Percentiles rank a stretch among this genome's conserved stretches.
phyloP scores from a whole-genome alignment of 2,113 vertebrate genomes.

The Odocoileus virginianus region DNA sequence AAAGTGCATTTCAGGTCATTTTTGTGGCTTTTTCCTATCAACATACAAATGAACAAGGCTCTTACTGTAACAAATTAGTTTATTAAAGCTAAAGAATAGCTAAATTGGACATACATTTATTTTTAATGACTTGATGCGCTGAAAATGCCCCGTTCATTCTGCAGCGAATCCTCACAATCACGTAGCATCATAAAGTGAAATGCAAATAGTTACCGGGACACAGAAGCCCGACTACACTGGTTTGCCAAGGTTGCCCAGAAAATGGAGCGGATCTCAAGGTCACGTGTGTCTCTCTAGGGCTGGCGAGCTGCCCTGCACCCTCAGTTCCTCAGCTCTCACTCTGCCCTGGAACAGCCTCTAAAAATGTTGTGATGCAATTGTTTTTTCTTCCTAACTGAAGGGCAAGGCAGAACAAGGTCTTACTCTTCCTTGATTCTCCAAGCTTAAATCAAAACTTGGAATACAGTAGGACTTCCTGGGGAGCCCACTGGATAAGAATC shows the following conservation, averaged over 20 bases:
- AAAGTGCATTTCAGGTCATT: slow-evolving; percentile 61
- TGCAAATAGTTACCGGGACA: background rate
- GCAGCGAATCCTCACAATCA: background rate
- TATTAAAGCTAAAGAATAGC: slow-evolving; percentile 21
- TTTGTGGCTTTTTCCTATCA: background rate
- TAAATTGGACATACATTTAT: slow-evolving; percentile 44
- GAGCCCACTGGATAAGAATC: background rate
- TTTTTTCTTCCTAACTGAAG: background rate
- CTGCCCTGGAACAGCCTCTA: background rate
- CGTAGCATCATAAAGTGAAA: background rate
- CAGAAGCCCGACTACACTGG: background rate
- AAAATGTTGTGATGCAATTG: background rate
- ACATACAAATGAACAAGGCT: slow-evolving; percentile 31
- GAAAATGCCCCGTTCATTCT: slow-evolving; percentile 2
- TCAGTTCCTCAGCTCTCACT: background rate
- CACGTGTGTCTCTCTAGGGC: too few species aligned
- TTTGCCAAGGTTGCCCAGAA: background rate
- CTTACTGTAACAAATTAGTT: background rate
- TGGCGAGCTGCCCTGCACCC: background rate
- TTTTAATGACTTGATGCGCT: slow-evolving; percentile 51
- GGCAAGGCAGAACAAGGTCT: background rate
- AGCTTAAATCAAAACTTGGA: background rate
- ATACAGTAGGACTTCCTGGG: background rate
- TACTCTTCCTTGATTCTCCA: background rate
- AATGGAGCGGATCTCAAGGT: background rate